A percentile compares a stretch with the other conserved stretches of the same genome.
These are phyloP conservation scores for Watersipora subatra DNA, from an alignment of 1,140 invertebrate genomes.

Conservation along the genomic window DNA sequence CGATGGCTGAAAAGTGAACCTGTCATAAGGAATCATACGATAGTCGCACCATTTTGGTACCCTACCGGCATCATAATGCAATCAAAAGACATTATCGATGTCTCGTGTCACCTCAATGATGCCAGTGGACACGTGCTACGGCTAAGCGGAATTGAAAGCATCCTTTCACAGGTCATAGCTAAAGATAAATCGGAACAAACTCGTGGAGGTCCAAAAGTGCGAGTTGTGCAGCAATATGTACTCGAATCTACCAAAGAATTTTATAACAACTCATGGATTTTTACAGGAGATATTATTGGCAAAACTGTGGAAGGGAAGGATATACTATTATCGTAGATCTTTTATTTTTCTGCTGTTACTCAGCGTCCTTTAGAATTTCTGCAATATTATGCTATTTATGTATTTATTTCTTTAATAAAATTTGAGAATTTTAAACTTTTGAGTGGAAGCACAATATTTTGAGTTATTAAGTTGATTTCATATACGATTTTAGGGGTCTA, in stretches of 20 bases:
- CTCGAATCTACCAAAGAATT: background rate
- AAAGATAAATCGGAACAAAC: background rate
- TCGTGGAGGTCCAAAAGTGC: background rate
- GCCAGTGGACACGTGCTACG: background rate
- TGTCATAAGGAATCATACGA: background rate
- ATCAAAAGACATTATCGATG: background rate
- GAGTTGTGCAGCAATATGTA: slow-evolving; percentile 1
- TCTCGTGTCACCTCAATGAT: slow-evolving; percentile 1
- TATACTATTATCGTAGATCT: too few species aligned
- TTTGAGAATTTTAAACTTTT: too few species aligned
- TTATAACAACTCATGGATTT: background rate
- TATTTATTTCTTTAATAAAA: too few species aligned
- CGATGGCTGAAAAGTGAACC: background rate
- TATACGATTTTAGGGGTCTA: too few species aligned
- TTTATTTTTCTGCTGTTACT: too few species aligned
- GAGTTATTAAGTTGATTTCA: too few species aligned
- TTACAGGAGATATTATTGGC: background rate
- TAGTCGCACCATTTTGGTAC: background rate
- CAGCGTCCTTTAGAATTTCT: too few species aligned
- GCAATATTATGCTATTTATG: too few species aligned
- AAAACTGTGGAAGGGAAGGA: background rate
- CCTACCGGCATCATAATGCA: background rate
- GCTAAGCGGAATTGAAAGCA: background rate
- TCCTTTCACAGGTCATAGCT: background rate
- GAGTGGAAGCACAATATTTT: too few species aligned